These are phyloP conservation scores for Podilymbus podiceps DNA, from an alignment of 2,113 vertebrate species.

Conservation along the genomic window DNA sequence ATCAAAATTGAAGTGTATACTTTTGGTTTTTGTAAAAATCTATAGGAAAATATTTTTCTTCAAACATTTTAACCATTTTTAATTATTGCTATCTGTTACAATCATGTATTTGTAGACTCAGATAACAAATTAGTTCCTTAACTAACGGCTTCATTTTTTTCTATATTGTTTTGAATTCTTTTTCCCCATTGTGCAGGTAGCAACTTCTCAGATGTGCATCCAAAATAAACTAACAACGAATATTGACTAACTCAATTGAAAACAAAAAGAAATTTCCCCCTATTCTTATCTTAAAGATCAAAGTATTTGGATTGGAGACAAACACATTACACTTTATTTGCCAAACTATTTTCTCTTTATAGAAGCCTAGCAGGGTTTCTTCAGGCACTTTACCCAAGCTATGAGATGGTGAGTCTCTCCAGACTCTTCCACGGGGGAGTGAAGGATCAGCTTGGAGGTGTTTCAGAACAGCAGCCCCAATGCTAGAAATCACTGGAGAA, in stretches of 20 bases:
- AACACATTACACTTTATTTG: background rate
- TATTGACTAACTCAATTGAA: background rate
- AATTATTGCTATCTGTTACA: background rate
- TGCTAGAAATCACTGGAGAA: background rate
- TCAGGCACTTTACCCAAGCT: background rate
- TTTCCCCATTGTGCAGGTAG: background rate
- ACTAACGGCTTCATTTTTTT: background rate
- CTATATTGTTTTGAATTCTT: background rate
- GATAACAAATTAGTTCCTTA: background rate
- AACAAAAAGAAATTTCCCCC: background rate
- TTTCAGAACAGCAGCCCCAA: background rate
- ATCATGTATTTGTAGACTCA: background rate
- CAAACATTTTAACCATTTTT: background rate
- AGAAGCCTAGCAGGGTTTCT: background rate
- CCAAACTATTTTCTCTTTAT: background rate
- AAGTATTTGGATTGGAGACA: background rate
- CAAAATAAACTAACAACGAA: background rate
- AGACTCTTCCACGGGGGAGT: background rate
- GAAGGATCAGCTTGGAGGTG: background rate
- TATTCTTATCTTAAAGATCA: conserved; percentile 20
- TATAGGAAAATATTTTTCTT: background rate
- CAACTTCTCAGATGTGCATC: conserved; percentile 20
- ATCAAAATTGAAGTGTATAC: background rate
- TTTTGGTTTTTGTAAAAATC: background rate
- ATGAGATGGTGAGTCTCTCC: background rate